Base-by-base conservation (phyloP, 2,888 invertebrate genomes). In the Hirtodrosophila histrioides region DNA sequence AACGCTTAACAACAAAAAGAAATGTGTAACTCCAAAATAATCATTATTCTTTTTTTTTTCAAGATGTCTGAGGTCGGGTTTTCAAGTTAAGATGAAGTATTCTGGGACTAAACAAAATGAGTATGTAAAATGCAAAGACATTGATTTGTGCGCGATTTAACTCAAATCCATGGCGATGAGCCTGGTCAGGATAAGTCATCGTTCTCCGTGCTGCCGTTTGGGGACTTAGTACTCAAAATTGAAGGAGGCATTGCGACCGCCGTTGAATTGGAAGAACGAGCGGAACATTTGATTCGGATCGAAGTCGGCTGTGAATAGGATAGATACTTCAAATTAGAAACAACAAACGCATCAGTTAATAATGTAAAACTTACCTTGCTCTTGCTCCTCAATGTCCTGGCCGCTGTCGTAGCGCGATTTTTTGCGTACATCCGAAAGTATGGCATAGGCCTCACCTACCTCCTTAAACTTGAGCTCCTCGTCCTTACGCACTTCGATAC, bases 401-500 rank as follows among this genome's bases (percentile, higher is more conserved):
- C 98, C 98, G 89, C 94, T 96, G 92, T 98, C 98, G 90, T 98
- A 98, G 41, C 97, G 94, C 44, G 94, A 93, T 80, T 97, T 95
- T 92, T 98, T 98, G 92, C 96, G 96, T 7, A 96, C 94, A 92
- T 98, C 98, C 23, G 97, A 97, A 70, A 99, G 93, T 63, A 98
- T 94, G 41, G 96, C 95, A 91, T 98, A 98, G 0, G 98, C 98
- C 92, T 98, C 98, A n/a, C 98, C 98, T 17, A 98, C 94, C 92
- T 98, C 98, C 92, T 98, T 98, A 92, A 99, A 98, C 88, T 96
- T 96, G 85, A 95, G 95, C 92, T 99, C 98, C 91, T 98, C 97
- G 73, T 97, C 97, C 85, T 96, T 96, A 76, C 96, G 96, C 91
- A 97, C 96, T 4, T 92, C 93, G 49, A 96, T 96, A 0, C 96